phyloP scores from a whole-genome alignment of 2,797 vertebrate species.

The Alcedo atthis region DNA sequence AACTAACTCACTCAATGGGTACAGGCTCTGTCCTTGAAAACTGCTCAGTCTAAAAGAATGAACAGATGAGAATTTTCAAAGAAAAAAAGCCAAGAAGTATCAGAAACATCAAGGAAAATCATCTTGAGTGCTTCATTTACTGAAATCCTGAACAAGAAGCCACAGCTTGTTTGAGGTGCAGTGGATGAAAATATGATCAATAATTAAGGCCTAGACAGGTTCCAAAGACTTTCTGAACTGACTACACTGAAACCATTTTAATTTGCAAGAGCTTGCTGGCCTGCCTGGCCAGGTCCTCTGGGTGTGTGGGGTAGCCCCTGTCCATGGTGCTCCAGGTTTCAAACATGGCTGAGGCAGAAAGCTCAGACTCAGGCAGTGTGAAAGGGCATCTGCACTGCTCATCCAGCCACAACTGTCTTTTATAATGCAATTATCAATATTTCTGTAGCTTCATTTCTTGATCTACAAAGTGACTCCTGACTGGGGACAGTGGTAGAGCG shows the following conservation, averaged over 20 bases:
- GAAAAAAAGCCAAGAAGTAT: background rate
- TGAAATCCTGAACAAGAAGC: background rate
- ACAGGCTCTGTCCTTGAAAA: background rate
- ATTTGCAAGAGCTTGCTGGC: background rate
- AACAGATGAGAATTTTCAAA: background rate
- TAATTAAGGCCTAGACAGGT: background rate
- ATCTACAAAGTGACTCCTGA: background rate
- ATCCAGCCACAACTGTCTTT: background rate
- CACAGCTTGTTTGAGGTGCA: background rate
- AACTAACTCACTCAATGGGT: background rate
- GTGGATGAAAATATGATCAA: background rate
- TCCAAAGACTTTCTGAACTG: background rate
- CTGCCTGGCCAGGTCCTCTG: background rate
- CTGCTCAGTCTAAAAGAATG: background rate
- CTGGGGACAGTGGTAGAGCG: background rate
- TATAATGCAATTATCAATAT: background rate
- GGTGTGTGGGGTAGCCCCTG: accelerated
- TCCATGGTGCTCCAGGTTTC: background rate
- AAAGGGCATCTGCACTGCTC: background rate
- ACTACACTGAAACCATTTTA: background rate
- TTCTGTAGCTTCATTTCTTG: background rate
- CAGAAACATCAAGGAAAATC: background rate
- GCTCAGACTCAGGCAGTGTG: accelerated
- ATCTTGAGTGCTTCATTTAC: background rate
- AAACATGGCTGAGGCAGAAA: background rate